Evolutionary conservation across 2,888 invertebrate species (phyloP).

Genomic region (Ichneumoninae sp.): DNA sequence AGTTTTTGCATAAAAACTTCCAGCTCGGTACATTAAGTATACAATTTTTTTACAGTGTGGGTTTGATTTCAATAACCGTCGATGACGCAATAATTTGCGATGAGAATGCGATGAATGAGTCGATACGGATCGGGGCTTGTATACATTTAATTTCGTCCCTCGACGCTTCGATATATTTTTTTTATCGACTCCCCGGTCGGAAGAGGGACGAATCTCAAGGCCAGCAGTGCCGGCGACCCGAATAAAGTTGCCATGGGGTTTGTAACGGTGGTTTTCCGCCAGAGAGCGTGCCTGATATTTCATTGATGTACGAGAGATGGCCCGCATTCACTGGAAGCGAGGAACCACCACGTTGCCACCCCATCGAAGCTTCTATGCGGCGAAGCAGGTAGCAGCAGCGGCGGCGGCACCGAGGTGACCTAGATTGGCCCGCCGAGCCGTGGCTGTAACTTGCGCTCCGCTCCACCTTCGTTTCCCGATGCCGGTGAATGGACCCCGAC

Average conservation of each 20-base stretch:
- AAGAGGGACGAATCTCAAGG: slow-evolving; percentile 28
- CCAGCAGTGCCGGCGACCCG: slow-evolving; percentile 61
- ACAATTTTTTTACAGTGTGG: too few relatives aligned
- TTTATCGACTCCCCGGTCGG: slow-evolving; percentile 32
- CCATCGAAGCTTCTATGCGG: slow-evolving; percentile 59
- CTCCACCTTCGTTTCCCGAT: slow-evolving; percentile 71
- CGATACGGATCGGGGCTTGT: neutral
- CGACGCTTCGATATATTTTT: slow-evolving; percentile 18
- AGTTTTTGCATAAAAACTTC: too few relatives aligned
- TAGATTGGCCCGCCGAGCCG: slow-evolving; percentile 71
- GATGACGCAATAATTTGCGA: neutral
- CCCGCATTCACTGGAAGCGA: slow-evolving; percentile 69
- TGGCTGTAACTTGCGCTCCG: slow-evolving; percentile 54
- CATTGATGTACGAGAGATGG: slow-evolving; percentile 71
- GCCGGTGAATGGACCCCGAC: slow-evolving; percentile 80
- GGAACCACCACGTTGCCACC: slow-evolving; percentile 61
- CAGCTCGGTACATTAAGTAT: too few relatives aligned
- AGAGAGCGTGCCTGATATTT: slow-evolving; percentile 70
- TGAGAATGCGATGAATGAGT: neutral
- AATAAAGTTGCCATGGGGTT: slow-evolving; percentile 65
- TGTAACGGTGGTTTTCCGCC: slow-evolving; percentile 61
- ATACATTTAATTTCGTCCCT: neutral
- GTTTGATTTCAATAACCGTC: too few relatives aligned
- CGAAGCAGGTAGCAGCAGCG: slow-evolving; percentile 63
- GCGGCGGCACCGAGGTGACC: slow-evolving; percentile 75